Conservation (phyloP, 2,888 invertebrate genomes). For the Vannuccia rotundouncinata region DNA sequence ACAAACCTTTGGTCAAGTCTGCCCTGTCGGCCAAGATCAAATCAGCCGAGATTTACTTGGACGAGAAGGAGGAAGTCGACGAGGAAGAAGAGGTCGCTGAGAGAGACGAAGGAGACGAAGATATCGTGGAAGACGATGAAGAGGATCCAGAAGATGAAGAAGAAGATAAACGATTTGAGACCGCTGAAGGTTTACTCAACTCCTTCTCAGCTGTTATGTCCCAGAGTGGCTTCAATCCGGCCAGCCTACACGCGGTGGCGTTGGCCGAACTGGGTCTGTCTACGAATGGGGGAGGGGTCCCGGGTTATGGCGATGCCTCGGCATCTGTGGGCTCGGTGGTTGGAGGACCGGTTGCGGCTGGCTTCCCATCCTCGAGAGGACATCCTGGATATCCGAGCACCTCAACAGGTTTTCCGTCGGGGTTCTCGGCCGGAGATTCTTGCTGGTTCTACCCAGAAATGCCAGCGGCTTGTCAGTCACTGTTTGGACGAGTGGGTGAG, state of each 20-base stretch:
- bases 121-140: background rate
- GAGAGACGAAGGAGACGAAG: background rate
- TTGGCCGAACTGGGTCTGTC: background rate
- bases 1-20: background rate
- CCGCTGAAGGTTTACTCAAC: background rate
- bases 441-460: constrained; percentile 17
- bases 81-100: background rate
- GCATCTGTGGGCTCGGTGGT: background rate
- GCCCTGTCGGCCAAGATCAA: background rate
- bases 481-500: background rate
- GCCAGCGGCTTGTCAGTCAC: constrained; percentile 8
- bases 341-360: background rate
- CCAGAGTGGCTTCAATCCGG: background rate
- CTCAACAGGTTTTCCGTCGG: background rate
- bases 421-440: background rate
- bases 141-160: background rate
- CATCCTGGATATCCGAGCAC: background rate
- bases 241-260: background rate
- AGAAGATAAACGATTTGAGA: background rate
- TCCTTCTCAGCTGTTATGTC: constrained; percentile 1
- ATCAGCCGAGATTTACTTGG: background rate
- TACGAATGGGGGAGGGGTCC: background rate
- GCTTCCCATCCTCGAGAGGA: background rate
- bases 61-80: background rate
- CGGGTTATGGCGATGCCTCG: background rate